These are phyloP conservation scores for Bolinopsis microptera DNA, from an alignment of 37 sponge, comb jelly and placozoan species.

Conservation along the genomic window DNA sequence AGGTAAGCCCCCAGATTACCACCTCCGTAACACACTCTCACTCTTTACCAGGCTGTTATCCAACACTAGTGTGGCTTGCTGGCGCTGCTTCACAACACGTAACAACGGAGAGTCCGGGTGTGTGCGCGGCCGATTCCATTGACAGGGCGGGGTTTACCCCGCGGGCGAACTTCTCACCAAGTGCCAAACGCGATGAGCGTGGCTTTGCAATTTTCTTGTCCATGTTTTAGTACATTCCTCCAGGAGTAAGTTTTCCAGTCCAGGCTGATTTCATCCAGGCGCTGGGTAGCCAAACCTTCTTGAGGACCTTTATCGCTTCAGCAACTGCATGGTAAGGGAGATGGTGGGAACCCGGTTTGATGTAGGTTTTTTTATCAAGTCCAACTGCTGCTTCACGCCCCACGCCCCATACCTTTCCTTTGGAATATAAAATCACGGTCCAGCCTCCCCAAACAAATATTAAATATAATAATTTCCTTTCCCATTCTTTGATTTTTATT, in stretches of 20 bases:
- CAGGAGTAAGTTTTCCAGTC: slow-evolving; percentile 77
- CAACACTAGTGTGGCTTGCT: slow-evolving; percentile 66
- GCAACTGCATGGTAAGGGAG: slow-evolving; percentile 87
- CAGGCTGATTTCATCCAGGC: slow-evolving; percentile 80
- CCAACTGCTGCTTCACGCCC: slow-evolving; percentile 76
- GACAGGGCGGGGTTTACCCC: slow-evolving; percentile 90
- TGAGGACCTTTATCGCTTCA: not conserved
- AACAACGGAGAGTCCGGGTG: slow-evolving; percentile 91
- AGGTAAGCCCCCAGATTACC: too few species aligned
- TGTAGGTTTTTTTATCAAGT: slow-evolving; percentile 79
- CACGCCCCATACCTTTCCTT: not conserved
- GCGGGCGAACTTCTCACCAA: slow-evolving; percentile 85
- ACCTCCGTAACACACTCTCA: slow-evolving; percentile 90
- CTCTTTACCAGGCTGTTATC: slow-evolving; percentile 58
- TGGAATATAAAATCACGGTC: too few species aligned
- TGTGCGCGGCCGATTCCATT: slow-evolving; percentile 92
- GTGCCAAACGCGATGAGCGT: slow-evolving; percentile 91
- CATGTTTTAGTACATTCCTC: slow-evolving; percentile 83
- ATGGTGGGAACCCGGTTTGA: slow-evolving; percentile 86
- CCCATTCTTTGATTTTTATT: too few species aligned
- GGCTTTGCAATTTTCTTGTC: slow-evolving; percentile 83
- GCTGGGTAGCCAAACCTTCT: slow-evolving; percentile 71
- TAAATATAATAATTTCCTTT: too few species aligned
- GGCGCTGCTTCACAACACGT: slow-evolving; percentile 68
- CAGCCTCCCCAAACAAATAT: too few species aligned